Base-by-base conservation (phyloP, 1,140 invertebrate species). In the Ceratoteleas bidentatus region DNA sequence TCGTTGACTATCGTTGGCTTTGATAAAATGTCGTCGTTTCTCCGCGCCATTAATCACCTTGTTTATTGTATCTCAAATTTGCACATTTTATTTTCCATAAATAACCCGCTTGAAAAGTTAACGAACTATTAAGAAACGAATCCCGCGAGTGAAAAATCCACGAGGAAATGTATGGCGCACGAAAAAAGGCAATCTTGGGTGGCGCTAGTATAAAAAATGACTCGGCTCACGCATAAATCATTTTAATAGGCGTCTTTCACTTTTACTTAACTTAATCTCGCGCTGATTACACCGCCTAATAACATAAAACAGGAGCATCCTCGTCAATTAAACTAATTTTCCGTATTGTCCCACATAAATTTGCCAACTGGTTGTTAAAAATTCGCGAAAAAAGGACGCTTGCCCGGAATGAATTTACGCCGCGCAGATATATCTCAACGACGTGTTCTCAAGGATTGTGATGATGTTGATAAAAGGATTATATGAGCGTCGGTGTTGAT, bases 401-500 rank as follows among this genome's bases (percentile, higher is more conserved):
- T 14, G 14, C 6, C 2, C 13, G 14, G 45, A 50, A 36, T 40
- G 33, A 49, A 49, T 56, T 73, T 62, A 14, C 49, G 38, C 34
- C 43, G 15, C 33, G 68, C 14, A 52, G 56, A 75, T 75, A 34
- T 47, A 75, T 66, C 56, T 45, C 47, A 66, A 60, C 49, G 32
- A 65, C 53, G 53, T 61, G 54, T 77, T 77, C 49, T 40, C 52
- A 70, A 64, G 65, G 65, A 58, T 68, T 68, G 47, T 62, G 66
- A 78, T 65, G 60, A 70, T 78, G 75, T 78, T 79, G 68, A 79
- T 79, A 72, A 73, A 66, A 68, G 62, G 68, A 58, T 77, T 77
- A 61, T 64, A 66, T 56, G 76, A 73, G 34, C 69, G 62, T 68
- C 57, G 68, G 77, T 80, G 69, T 80, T 80, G 69, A 80, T 80